phyloP scores from a whole-genome alignment of 1,140 invertebrate species.

The Cotesia vestalis region DNA sequence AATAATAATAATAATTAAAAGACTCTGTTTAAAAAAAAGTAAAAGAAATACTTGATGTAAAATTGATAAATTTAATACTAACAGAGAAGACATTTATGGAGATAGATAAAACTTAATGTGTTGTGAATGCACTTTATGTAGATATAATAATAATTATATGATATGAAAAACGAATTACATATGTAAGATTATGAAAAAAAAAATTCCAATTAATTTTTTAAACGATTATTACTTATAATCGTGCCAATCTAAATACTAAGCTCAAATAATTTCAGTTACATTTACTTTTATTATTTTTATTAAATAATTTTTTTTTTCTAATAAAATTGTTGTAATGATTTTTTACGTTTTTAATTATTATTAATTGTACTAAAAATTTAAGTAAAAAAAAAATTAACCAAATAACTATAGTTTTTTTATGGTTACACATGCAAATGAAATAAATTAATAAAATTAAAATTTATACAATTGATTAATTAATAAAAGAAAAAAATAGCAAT shows the following conservation, averaged over 20 bases:
- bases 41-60: background rate
- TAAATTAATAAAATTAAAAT: background rate
- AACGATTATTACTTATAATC: no score
- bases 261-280: background rate
- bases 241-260: background rate
- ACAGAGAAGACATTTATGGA: background rate
- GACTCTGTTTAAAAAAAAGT: background rate
- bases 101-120: slow-evolving; percentile 23
- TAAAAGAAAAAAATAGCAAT: slow-evolving; percentile 2
- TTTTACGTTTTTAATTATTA: slow-evolving; percentile 3
- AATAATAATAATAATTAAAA: background rate
- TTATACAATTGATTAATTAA: background rate
- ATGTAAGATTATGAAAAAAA: slow-evolving; percentile 4
- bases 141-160: slow-evolving; percentile 2
- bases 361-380: no score
- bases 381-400: no score
- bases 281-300: background rate
- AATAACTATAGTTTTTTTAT: no score
- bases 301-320: no score
- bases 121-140: slow-evolving; percentile 14
- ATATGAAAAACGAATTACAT: background rate
- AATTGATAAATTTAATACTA: background rate
- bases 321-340: no score
- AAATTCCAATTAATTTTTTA: no score
- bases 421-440: background rate